Base-by-base conservation (phyloP, 2,113 vertebrate genomes). In the Electrona antarctica region DNA sequence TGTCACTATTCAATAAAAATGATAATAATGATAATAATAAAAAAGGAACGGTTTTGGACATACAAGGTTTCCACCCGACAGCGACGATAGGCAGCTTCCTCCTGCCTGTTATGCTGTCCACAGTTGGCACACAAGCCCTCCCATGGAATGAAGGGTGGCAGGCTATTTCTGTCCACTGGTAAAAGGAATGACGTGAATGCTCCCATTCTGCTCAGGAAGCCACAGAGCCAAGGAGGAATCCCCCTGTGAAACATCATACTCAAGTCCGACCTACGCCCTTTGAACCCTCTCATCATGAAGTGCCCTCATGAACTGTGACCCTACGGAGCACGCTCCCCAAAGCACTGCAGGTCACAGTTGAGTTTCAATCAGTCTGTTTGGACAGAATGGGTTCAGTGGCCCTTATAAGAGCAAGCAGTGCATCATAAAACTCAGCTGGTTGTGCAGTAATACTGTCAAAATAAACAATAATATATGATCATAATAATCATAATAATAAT, bases 121-220 rank as follows among this genome's bases (percentile, higher is more conserved):
- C 70, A 55, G 11, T 52, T 74, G 69, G 51, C 73, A 81, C 78
- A 81, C 78, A 75, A 55, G 69, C 60, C 67, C 60, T 71, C 6
- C 62, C 71, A 78, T 77, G 77, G 74, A 83, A 49, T 61, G 60
- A 59, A 63, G 69, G 49, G 66, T 64, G 71, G 69, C 45, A 51
- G 28, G 84, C 73, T 86, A 92, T 91, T 90, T 92, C 84, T 75
- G 76, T 73, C 81, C 70, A 76, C 70, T 61, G 13, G 68, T 78
- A 69, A 74, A 70, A 69, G 65, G 46, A 78, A 67, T 82, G 74
- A 73, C 29, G 60, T 82, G 81, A 87, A 85, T 86, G 80, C 45
- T 51, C 59, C 79, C 14, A 8, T 60, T 71, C 69, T 77, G 70
- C 63, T 52, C 21, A 66, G 76, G 41, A 82, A 65, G 64, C 60